A percentile compares a stretch with the other conserved stretches of the same genome.
phyloP scores from a whole-genome alignment of 2,113 vertebrate species.

The Microtus pennsylvanicus region DNA sequence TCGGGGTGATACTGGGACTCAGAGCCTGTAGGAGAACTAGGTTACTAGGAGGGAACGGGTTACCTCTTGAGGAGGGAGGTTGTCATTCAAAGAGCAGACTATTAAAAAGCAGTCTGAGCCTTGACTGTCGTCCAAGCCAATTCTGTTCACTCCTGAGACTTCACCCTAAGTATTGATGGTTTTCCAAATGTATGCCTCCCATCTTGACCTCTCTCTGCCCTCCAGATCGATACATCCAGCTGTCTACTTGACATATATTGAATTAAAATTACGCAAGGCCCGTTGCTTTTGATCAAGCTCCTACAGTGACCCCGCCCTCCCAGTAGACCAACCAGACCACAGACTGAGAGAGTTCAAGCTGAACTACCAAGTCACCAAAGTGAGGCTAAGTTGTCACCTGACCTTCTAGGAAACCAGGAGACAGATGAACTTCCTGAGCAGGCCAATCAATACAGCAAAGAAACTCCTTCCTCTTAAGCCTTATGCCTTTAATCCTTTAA shows the following conservation, averaged over 20 bases:
- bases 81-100: background rate
- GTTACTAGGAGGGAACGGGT: background rate
- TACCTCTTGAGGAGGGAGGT: background rate
- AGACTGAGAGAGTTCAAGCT: background rate
- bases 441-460: background rate
- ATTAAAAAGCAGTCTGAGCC: background rate
- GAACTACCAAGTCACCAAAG: background rate
- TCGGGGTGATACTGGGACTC: no score
- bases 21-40: background rate
- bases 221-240: background rate
- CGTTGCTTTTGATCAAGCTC: background rate
- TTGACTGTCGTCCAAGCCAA: background rate
- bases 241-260: background rate
- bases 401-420: background rate
- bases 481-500: background rate
- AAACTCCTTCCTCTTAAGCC: background rate
- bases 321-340: background rate
- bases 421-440: background rate
- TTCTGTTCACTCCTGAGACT: background rate
- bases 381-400: background rate
- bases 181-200: background rate
- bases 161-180: background rate
- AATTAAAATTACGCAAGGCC: background rate
- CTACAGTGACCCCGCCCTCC: no score
- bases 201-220: background rate